A percentile compares a stretch with the other conserved stretches of the same genome.
phyloP scores from a whole-genome alignment of 2,797 vertebrate genomes.

The Ciconia nigra region DNA sequence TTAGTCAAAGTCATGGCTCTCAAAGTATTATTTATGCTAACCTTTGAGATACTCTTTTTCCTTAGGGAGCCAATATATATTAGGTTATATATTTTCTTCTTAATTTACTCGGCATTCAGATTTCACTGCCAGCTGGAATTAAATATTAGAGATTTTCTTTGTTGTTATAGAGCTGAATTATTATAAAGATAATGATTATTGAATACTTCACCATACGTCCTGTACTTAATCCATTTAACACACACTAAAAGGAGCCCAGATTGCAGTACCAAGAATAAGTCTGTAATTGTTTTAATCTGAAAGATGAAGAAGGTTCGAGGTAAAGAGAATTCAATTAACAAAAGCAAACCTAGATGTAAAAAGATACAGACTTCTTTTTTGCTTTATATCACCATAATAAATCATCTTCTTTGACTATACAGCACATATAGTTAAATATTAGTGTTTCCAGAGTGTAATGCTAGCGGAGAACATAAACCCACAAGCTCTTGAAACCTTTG shows the following conservation, averaged over 20 bases:
- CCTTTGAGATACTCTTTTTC: neutral
- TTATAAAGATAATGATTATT: slow-evolving; percentile 4
- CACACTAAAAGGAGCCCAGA: neutral
- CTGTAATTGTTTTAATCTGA: neutral
- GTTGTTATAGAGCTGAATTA: neutral
- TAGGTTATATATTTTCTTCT: neutral
- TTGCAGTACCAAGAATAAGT: neutral
- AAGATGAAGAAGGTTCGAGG: neutral
- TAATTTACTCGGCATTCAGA: neutral
- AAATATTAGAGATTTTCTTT: neutral
- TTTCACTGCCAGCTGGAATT: neutral
- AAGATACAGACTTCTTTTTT: neutral
- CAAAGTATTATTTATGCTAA: neutral
- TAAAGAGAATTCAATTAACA: neutral
- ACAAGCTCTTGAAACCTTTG: neutral
- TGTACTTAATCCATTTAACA: slow-evolving; percentile 2
- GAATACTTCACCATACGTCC: neutral
- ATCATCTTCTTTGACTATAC: neutral
- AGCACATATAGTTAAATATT: neutral
- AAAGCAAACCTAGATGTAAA: neutral
- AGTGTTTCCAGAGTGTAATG: neutral
- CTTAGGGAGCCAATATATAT: neutral
- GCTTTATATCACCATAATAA: neutral
- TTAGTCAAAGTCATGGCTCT: neutral
- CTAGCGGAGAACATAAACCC: neutral